phyloP scores from a whole-genome alignment of 2,113 vertebrate species.

The Seriola rivoliana region DNA sequence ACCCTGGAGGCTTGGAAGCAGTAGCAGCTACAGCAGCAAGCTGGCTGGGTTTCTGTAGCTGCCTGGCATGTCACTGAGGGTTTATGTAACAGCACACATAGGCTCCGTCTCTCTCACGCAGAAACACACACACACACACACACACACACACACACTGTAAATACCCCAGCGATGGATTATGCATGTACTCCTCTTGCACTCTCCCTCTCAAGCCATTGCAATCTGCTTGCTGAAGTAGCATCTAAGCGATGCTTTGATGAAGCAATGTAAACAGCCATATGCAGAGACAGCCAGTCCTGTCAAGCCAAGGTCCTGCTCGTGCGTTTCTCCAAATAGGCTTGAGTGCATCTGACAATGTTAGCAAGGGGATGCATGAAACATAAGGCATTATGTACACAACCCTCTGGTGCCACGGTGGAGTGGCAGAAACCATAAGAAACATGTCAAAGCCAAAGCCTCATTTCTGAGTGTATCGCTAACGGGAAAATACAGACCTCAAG shows the following conservation, averaged over 20 bases:
- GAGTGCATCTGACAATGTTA: slow-evolving; percentile 44
- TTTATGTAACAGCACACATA: slow-evolving; percentile 73
- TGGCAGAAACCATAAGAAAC: slow-evolving; percentile 20
- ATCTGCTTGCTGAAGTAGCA: slow-evolving; percentile 41
- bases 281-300: slow-evolving; percentile 26
- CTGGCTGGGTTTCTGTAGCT: slow-evolving; percentile 63
- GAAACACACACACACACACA: slow-evolving; percentile 27
- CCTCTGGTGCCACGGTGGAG: slow-evolving; percentile 25
- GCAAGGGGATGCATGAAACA: slow-evolving; percentile 50
- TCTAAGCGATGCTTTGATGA: slow-evolving; percentile 22
- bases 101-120: slow-evolving; percentile 27
- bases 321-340: slow-evolving; percentile 38
- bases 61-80: slow-evolving; percentile 61
- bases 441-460: slow-evolving; percentile 1
- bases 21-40: slow-evolving; percentile 60
- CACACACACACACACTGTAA: slow-evolving; percentile 36
- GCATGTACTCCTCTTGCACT: slow-evolving; percentile 31
- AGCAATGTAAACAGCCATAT: slow-evolving; percentile 49
- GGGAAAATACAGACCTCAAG: background rate
- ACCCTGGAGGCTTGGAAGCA: slow-evolving; percentile 54
- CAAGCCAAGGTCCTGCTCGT: slow-evolving; percentile 17
- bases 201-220: background rate
- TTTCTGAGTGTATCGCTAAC: background rate
- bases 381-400: slow-evolving; percentile 53
- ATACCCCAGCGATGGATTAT: slow-evolving; percentile 60